phyloP scores from a whole-genome alignment of 64 coral and sea anemone species.

The Dendronephthya gigantea region DNA sequence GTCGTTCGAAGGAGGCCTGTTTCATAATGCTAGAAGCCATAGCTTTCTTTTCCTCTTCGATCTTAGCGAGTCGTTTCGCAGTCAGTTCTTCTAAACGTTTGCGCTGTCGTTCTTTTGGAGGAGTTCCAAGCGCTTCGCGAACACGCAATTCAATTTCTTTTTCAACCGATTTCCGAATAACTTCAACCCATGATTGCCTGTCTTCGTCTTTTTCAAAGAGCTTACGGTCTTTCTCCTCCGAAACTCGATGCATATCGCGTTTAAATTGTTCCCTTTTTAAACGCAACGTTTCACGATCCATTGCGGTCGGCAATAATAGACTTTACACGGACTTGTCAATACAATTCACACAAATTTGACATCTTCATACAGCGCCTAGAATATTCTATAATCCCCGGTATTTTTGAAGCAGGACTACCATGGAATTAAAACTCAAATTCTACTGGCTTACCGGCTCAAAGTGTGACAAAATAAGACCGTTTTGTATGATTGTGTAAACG shows the following conservation, averaged over 20 bases:
- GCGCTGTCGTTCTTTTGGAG: slow-evolving; percentile 51
- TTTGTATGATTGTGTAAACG: background rate
- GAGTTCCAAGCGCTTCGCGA: slow-evolving; percentile 47
- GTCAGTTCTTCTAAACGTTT: slow-evolving; percentile 37
- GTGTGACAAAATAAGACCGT: background rate
- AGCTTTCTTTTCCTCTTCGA: background rate
- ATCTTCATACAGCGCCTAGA: background rate
- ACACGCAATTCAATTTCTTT: slow-evolving; percentile 66
- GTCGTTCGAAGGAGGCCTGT: background rate
- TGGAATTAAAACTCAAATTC: background rate
- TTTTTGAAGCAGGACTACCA: background rate
- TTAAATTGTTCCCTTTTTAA: background rate
- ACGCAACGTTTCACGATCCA: background rate
- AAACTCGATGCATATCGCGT: slow-evolving; percentile 25
- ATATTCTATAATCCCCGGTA: background rate
- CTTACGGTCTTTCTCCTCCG: slow-evolving; percentile 61
- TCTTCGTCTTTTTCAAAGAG: slow-evolving; percentile 63
- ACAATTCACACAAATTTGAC: background rate
- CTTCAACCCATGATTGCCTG: slow-evolving; percentile 46
- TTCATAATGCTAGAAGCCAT: background rate
- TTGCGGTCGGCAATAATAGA: background rate
- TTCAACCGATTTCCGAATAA: slow-evolving; percentile 71
- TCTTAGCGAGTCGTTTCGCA: background rate
- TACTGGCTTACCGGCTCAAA: background rate
- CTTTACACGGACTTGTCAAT: background rate